These are phyloP conservation scores for Cyanoderma ruficeps DNA, from an alignment of 2,113 vertebrate species.

Conservation along the genomic window DNA sequence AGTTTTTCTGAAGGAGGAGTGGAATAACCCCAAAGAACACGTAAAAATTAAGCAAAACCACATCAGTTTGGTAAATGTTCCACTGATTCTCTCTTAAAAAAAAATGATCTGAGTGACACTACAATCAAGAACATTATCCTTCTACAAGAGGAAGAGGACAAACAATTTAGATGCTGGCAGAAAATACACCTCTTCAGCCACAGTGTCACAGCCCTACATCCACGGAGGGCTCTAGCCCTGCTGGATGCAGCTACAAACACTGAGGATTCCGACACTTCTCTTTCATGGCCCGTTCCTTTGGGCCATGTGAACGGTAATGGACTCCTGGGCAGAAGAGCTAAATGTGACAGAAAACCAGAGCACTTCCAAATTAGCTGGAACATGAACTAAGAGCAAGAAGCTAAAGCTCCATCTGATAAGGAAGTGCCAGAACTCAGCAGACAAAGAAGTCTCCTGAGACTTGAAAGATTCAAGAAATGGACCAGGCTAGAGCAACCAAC, in stretches of 20 bases:
- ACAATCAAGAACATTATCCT: background rate
- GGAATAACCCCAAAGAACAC: background rate
- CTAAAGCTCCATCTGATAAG: background rate
- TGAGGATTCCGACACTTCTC: background rate
- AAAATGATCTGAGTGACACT: background rate
- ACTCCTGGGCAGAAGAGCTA: background rate
- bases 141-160: background rate
- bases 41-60: background rate
- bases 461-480: background rate
- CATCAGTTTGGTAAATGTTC: background rate
- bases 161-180: background rate
- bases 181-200: background rate
- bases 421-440: background rate
- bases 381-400: background rate
- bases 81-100: fast-evolving
- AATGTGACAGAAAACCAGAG: background rate
- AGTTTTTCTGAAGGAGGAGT: background rate
- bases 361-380: background rate
- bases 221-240: background rate
- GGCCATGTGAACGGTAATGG: background rate
- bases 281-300: background rate
- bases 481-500: background rate
- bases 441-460: background rate
- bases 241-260: background rate
- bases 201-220: background rate